Evolutionary conservation across 2,888 invertebrate species (phyloP).

Genomic region (Metallyticus violacea): DNA sequence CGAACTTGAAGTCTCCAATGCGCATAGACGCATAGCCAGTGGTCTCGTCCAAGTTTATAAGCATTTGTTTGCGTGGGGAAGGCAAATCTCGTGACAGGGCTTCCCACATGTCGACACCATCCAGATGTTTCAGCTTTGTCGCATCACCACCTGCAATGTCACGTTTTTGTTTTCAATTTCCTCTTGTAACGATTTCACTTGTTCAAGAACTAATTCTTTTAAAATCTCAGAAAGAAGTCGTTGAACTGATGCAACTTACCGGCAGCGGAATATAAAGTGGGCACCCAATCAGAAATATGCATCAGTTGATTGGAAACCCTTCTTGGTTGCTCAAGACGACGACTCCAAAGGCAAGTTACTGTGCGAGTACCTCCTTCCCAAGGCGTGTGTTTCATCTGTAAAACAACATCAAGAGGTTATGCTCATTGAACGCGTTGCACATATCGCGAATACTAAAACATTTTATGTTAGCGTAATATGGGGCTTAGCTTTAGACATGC

Average conservation of each 20-base stretch:
- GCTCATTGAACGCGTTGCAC: slow-evolving; percentile 41
- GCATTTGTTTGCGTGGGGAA: slow-evolving; percentile 48
- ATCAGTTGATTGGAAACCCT: slow-evolving; percentile 48
- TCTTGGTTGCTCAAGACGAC: slow-evolving; percentile 43
- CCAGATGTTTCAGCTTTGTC: slow-evolving; percentile 53
- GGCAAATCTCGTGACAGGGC: slow-evolving; percentile 45
- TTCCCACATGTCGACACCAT: slow-evolving; percentile 54
- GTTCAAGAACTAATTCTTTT: no score
- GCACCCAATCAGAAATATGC: slow-evolving; percentile 54
- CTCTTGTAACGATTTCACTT: no score
- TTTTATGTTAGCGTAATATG: no score
- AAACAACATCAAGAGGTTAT: not conserved
- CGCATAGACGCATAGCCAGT: slow-evolving; percentile 44
- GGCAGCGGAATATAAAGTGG: slow-evolving; percentile 48
- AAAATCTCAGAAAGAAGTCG: slow-evolving; percentile 36
- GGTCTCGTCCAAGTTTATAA: slow-evolving; percentile 51
- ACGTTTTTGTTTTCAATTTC: no score
- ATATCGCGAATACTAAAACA: no score
- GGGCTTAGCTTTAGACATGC: no score
- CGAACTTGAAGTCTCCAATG: slow-evolving; percentile 46
- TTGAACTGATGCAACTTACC: slow-evolving; percentile 42
- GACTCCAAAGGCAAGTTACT: slow-evolving; percentile 51
- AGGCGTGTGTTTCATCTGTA: slow-evolving; percentile 39
- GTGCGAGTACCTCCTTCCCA: slow-evolving; percentile 58
- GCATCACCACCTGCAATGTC: slow-evolving; percentile 43